Conservation (phyloP, 2,797 vertebrate genomes). For the Babyrousa celebensis region DNA sequence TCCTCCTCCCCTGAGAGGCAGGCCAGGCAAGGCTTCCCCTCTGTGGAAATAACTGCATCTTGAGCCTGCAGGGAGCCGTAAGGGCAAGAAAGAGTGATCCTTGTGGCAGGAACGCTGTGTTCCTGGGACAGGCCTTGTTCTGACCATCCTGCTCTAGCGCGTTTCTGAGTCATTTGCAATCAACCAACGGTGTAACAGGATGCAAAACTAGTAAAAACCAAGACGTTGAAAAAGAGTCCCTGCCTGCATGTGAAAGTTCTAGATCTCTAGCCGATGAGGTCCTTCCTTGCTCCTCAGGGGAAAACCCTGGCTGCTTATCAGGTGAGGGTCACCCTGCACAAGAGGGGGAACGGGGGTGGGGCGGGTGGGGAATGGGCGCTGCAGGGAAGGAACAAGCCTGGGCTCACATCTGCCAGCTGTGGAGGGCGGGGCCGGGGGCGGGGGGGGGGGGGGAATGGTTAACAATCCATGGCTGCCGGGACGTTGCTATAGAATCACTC, state of each 20-base stretch:
- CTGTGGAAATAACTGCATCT: not conserved
- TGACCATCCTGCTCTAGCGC: not conserved
- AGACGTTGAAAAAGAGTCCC: not conserved
- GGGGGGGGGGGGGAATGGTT: not conserved
- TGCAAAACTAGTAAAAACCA: not conserved
- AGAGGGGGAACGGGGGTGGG: no score
- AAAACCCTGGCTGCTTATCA: not conserved
- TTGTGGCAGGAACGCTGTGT: not conserved
- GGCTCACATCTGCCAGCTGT: not conserved
- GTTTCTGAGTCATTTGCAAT: not conserved
- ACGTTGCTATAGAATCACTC: not conserved
- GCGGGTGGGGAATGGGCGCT: rapidly evolving
- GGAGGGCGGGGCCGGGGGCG: not conserved
- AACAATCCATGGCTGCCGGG: not conserved
- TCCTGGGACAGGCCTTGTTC: not conserved
- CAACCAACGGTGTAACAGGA: not conserved
- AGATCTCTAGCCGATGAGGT: not conserved
- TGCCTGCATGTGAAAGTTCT: not conserved
- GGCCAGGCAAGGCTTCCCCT: not conserved
- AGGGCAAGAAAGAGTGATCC: not conserved
- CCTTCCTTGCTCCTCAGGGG: not conserved
- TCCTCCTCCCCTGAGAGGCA: not conserved
- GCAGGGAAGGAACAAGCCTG: not conserved
- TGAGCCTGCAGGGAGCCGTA: no score
- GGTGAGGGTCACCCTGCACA: not conserved